Evolutionary conservation across 2,888 invertebrate species (phyloP).

Genomic region (Lithosia quadra): DNA sequence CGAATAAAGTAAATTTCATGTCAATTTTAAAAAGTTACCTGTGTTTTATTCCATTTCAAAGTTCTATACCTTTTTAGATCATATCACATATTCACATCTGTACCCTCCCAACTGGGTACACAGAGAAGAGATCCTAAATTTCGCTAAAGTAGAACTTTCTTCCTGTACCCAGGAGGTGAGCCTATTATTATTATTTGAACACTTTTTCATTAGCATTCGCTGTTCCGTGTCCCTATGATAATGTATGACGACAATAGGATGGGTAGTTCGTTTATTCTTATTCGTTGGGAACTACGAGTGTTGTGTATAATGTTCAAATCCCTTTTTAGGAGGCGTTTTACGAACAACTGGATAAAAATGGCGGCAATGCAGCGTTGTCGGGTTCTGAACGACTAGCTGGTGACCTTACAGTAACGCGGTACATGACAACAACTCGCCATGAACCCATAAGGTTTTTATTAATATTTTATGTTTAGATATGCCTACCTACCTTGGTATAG

Average conservation of each 20-base stretch:
- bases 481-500: neutral
- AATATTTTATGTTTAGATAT: neutral
- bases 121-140: neutral
- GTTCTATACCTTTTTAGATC: too few relatives aligned
- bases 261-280: neutral
- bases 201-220: neutral
- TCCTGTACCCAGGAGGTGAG: neutral
- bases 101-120: neutral
- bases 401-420: conserved; percentile 70
- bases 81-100: neutral
- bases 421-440: conserved; percentile 72
- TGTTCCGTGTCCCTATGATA: neutral
- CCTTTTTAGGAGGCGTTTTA: conserved; percentile 94
- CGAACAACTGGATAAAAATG: conserved; percentile 95
- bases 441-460: conserved; percentile 69
- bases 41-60: too few relatives aligned
- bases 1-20: too few relatives aligned
- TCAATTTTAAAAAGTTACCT: too few relatives aligned
- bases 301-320: neutral
- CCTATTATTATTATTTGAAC: neutral
- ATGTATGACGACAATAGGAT: neutral
- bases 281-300: neutral
- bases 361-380: conserved; percentile 86
- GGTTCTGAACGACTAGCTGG: conserved; percentile 78
- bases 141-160: neutral